Evolutionary conservation across 2,113 vertebrate species (phyloP).

Genomic region (Microcebus jonahi): DNA sequence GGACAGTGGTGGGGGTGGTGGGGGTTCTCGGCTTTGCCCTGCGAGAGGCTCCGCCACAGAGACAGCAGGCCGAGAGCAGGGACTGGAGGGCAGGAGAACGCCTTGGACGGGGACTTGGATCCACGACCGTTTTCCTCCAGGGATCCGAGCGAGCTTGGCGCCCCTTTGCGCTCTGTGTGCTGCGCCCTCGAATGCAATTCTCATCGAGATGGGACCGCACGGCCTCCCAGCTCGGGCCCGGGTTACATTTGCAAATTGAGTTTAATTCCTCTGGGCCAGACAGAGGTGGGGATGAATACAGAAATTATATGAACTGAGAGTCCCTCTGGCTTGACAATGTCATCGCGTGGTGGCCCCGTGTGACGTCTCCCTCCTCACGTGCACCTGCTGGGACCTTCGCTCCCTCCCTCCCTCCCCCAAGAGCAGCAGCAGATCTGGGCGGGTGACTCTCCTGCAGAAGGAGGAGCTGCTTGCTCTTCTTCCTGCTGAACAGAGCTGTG

Average conservation of each 20-base stretch:
- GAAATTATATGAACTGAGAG: rapidly evolving
- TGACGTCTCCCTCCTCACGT: neutral
- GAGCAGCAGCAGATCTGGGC: neutral
- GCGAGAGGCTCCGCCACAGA: neutral
- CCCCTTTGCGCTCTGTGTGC: rapidly evolving
- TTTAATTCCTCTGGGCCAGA: neutral
- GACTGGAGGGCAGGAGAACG: rapidly evolving
- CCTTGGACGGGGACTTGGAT: neutral
- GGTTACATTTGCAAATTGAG: neutral
- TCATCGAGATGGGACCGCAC: rapidly evolving
- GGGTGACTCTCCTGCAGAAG: neutral
- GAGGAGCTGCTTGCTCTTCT: rapidly evolving
- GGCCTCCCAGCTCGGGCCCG: neutral
- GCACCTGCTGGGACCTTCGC: neutral
- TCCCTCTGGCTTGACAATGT: neutral
- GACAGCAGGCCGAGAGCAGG: too few relatives aligned
- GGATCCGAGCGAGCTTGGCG: neutral
- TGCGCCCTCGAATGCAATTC: rapidly evolving
- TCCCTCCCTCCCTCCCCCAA: rapidly evolving
- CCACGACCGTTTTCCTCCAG: rapidly evolving
- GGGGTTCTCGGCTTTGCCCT: neutral
- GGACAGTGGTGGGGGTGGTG: rapidly evolving
- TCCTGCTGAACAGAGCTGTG: rapidly evolving
- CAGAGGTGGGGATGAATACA: rapidly evolving
- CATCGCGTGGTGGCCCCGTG: rapidly evolving